These are phyloP conservation scores for Onychomys torridus DNA, from an alignment of 2,797 vertebrate genomes.

Conservation along the genomic window DNA sequence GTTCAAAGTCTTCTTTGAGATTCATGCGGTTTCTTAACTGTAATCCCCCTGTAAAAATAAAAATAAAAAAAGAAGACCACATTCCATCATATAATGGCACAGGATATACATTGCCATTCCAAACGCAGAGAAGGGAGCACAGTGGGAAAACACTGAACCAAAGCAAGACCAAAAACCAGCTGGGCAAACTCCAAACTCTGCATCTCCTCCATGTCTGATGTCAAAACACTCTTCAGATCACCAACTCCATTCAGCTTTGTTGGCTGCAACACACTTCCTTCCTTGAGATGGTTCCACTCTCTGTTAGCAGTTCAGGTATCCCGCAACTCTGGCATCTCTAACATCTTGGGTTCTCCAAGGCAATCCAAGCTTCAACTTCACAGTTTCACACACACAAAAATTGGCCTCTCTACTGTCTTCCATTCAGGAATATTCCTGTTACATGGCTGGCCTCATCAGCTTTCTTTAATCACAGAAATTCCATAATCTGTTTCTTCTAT, in stretches of 20 bases:
- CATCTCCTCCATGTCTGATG: background rate
- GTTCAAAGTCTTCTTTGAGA: background rate
- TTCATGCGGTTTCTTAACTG: background rate
- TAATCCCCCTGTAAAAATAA: background rate
- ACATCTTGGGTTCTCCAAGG: background rate
- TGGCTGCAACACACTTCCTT: background rate
- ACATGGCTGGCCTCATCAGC: background rate
- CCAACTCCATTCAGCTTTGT: background rate
- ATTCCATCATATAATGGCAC: background rate
- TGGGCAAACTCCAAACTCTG: background rate
- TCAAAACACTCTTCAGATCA: background rate
- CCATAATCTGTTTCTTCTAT: no score
- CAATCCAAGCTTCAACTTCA: background rate
- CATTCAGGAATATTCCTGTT: background rate
- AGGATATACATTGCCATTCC: background rate
- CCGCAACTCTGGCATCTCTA: background rate
- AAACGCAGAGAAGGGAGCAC: background rate
- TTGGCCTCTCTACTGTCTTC: background rate
- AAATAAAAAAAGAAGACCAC: background rate
- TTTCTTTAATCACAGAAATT: no score
- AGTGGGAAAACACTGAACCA: background rate
- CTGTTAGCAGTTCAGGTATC: background rate
- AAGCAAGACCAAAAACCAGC: background rate
- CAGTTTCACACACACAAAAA: background rate
- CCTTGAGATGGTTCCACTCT: background rate